Base-by-base conservation (phyloP, 30 jellyfish, hydroid and myxozoan genomes). In the Catostylus mosaicus region DNA sequence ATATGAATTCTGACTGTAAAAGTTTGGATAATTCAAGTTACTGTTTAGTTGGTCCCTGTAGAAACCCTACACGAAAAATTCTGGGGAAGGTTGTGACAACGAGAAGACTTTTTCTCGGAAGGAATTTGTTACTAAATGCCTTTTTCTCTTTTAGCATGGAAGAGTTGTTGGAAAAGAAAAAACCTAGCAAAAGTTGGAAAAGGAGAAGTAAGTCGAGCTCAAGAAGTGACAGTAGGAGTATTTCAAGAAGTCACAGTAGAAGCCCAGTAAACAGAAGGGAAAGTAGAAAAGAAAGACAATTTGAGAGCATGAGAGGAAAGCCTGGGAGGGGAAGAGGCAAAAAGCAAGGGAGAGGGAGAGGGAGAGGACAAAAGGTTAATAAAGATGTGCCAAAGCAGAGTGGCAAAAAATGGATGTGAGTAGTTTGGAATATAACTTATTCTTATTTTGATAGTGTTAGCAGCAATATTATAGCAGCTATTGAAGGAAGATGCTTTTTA, bases 281-380 rank as follows among this genome's bases (percentile, higher is more conserved):
- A 38, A 32, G 33, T 20, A 50, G 84, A 18, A 64, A 35, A 50
- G 85, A 77, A 14, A 47, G 75, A 29, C 45, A 62, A 11, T 26
- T 22, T 34, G 77, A 71, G 16, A 75, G 36, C 12, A 77, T n/a
- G 0, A 68, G 79, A 35, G 90, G 86, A 62, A 77, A 54, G 48
- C 70, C 85, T 16, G 89, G 72, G 7, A 72, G 87, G 32, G 84
- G 94, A 32, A 34, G 86, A 27, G 88, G 93, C 18, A 71, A 47
- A 46, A 63, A 45, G 77, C 86, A 40, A n/a, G 85, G 52, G 8
- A 57, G 88, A 61, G 86, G 86, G 7, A 69, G 61, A 33, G 86
- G 92, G 10, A 33, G 83, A 66, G 88, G 82, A 4, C 74, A 50
- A 31, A 70, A 76, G 37, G 89, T 19, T 52, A 50, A 32, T 19